Conservation (phyloP, 2,113 vertebrate genomes). For the Otolemur garnettii region DNA sequence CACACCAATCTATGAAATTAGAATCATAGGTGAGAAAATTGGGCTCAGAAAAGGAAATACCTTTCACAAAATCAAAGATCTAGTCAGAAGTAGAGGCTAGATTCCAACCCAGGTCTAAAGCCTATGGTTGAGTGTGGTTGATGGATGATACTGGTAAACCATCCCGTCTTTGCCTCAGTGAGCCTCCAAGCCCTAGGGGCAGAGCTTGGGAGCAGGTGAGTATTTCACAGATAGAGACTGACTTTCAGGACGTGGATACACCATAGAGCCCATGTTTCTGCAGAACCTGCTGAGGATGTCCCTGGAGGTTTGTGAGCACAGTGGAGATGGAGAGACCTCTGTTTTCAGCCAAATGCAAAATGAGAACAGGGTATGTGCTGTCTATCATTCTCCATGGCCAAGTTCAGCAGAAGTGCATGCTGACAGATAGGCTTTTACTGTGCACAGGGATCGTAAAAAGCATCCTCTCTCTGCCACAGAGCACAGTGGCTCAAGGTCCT, state of each 20-base stretch:
- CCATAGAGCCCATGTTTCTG: neutral
- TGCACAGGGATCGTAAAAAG: neutral
- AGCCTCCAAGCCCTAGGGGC: neutral
- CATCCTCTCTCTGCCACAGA: neutral
- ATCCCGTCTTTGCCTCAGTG: fast-evolving
- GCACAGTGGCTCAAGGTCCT: neutral
- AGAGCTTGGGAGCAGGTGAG: neutral
- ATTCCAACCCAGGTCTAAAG: neutral
- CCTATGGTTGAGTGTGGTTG: neutral
- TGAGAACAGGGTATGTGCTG: neutral
- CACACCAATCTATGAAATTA: neutral
- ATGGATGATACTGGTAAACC: neutral
- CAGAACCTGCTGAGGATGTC: fast-evolving
- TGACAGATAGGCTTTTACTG: neutral
- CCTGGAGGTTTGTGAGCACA: fast-evolving
- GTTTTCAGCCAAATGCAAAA: neutral
- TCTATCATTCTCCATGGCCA: neutral
- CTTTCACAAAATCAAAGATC: neutral
- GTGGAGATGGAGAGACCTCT: too few relatives aligned
- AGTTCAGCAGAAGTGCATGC: neutral
- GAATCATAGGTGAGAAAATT: neutral
- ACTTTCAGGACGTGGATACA: neutral
- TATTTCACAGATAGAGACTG: neutral
- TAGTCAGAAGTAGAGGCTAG: neutral
- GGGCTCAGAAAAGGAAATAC: neutral